Evolutionary conservation across 2,797 vertebrate genomes (phyloP), one percentile per base, ranked within the genome.

Genomic region (Chaetophractus vellerosus): DNA sequence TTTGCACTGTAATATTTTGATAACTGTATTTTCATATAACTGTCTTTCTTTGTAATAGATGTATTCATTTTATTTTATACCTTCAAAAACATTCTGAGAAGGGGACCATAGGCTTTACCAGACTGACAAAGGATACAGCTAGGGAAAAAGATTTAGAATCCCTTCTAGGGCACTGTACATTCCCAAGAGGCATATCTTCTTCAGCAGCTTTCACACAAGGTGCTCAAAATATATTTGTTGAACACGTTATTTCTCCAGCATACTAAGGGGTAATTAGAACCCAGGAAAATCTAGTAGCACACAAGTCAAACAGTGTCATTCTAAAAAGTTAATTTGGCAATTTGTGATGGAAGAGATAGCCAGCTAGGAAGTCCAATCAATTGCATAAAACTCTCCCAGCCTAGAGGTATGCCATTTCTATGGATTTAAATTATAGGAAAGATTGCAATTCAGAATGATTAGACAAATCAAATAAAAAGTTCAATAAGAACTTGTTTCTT

Each of bases 61-160:
- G 24, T 74, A 63, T 38, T 38, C 38, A 38, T 59, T 91, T 84
- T 61, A 68, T 81, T 86, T 91, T 76, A 81, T 69, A 33, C 23
- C 33, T 94, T 79, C 74, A 82, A 55, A 89, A 93, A 86, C 36
- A 84, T 92, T 90, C 76, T 80, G 76, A 74, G 55, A 75, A 83
- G 52, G 31, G 48, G 3, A 38, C 23, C 10, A 28, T 36, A 24
- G 55, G 33, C 18, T 55, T 61, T 36, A n/a, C 19, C 63, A 84
- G 12, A 76, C 24, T 66, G 57, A 45, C 31, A 50, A 90, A 72
- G 6, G 5, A 23, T 72, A 0, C 21, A 31, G 41, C 61, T 18
- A 11, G 9, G 63, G 48, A 76, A 87, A 36, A 83, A 72, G 24
- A 28, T 71, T 28, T 24, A 66, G 64, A 79, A 23, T 14, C 23